Evolutionary conservation across 2,888 invertebrate species (phyloP).

Genomic region (Drosophila bunnanda): DNA sequence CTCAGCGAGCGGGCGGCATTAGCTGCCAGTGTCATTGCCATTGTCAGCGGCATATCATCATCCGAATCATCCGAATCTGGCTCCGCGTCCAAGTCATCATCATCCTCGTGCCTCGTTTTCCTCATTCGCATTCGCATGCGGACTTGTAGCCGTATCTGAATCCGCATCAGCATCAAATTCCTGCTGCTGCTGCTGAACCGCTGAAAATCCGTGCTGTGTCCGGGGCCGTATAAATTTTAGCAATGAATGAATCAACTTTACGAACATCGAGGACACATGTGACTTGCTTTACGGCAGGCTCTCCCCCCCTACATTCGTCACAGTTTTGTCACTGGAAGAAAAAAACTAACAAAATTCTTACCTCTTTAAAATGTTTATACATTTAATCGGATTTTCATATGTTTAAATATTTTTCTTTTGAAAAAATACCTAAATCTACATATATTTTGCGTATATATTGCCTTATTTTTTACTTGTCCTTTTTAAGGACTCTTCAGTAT

Average conservation of each 20-base stretch:
- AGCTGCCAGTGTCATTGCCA: constrained; percentile 66
- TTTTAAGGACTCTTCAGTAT: constrained; percentile 13
- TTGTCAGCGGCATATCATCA: constrained; percentile 65
- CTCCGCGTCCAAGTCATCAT: constrained; percentile 22
- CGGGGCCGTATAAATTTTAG: constrained; percentile 74
- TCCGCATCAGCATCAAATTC: constrained; percentile 28
- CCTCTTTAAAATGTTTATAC: background rate
- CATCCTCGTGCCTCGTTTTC: constrained; percentile 10
- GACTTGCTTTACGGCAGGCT: constrained; percentile 66
- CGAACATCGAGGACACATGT: constrained; percentile 74
- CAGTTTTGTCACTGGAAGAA: constrained; percentile 13
- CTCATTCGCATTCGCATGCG: constrained; percentile 26
- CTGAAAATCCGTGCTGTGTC: constrained; percentile 45
- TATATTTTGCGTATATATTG: background rate
- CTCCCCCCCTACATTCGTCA: constrained; percentile 13
- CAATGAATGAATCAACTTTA: constrained; percentile 79
- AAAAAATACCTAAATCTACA: background rate
- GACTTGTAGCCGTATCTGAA: constrained; percentile 17
- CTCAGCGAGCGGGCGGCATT: constrained; percentile 60
- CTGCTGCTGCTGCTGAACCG: constrained; percentile 23
- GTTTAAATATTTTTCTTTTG: background rate
- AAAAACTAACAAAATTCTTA: background rate
- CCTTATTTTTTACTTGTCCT: background rate
- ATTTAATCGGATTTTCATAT: no score
- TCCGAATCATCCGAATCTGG: constrained; percentile 26